These are phyloP conservation scores for Cherax quadricarinatus DNA, from an alignment of 1,140 invertebrate genomes.

Conservation along the genomic window DNA sequence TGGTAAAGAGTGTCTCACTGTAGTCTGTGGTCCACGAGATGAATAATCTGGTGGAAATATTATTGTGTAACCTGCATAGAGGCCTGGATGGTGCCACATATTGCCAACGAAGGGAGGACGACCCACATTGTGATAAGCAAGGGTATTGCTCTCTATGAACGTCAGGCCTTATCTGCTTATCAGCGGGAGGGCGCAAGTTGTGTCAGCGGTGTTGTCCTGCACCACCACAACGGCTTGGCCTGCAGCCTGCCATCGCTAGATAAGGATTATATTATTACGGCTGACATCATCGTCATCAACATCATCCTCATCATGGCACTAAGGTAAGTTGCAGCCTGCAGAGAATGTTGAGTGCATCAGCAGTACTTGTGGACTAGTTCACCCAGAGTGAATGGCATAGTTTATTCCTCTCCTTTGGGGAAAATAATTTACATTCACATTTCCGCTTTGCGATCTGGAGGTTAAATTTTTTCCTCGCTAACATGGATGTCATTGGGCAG, in stretches of 20 bases:
- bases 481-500: too few relatives aligned
- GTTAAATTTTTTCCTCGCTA: too few relatives aligned
- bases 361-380: too few relatives aligned
- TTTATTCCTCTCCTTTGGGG: too few relatives aligned
- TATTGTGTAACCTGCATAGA: background rate
- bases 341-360: too few relatives aligned
- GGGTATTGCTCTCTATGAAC: slow-evolving; percentile 41
- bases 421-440: too few relatives aligned
- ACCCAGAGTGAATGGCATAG: too few relatives aligned
- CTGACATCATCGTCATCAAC: slow-evolving; percentile 3
- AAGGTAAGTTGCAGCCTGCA: slow-evolving; percentile 27
- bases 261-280: slow-evolving; percentile 41
- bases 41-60: background rate
- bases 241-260: background rate
- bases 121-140: slow-evolving; percentile 31
- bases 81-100: background rate
- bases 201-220: slow-evolving; percentile 6
- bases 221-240: background rate
- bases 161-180: slow-evolving; percentile 39
- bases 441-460: too few relatives aligned
- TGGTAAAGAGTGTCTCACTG: background rate
- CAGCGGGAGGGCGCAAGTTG: slow-evolving; percentile 30
- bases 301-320: slow-evolving; percentile 37
- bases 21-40: too few relatives aligned
- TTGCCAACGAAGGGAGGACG: slow-evolving; percentile 2